Evolutionary conservation across 2,797 vertebrate species (phyloP).

Genomic region (Phalanger gymnotis): DNA sequence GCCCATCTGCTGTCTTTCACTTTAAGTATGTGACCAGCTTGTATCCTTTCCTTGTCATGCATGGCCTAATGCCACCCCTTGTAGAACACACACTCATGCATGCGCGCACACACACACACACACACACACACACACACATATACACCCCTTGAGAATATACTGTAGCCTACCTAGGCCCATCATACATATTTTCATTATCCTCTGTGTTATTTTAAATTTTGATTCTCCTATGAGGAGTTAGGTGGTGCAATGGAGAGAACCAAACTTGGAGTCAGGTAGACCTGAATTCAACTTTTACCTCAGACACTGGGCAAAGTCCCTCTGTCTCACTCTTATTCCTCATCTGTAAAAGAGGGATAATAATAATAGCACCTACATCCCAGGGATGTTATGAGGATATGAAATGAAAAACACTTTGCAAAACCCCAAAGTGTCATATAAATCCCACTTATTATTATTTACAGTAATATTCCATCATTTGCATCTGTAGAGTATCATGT

Average conservation of each 20-base stretch:
- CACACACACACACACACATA: not conserved
- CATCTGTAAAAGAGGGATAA: not conserved
- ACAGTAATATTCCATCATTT: not conserved
- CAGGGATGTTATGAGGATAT: not conserved
- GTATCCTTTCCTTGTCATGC: not conserved
- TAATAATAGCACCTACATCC: not conserved
- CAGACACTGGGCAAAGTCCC: not conserved
- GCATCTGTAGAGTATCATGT: not conserved
- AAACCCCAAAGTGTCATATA: not conserved
- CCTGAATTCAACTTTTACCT: not conserved
- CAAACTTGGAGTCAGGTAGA: not conserved
- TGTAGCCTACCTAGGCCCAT: not conserved
- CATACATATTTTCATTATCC: not conserved
- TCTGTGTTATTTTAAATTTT: not conserved
- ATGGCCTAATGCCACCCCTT: not conserved
- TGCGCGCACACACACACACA: too few relatives aligned
- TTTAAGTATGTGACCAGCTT: not conserved
- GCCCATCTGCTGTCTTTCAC: not conserved
- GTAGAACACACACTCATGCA: too few relatives aligned
- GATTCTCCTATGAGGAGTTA: not conserved
- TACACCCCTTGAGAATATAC: not conserved
- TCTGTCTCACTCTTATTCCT: not conserved
- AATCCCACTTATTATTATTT: not conserved
- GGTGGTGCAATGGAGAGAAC: not conserved
- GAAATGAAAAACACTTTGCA: not conserved